Evolutionary conservation across 2,113 vertebrate genomes (phyloP).

Genomic region (Scopus umbretta): DNA sequence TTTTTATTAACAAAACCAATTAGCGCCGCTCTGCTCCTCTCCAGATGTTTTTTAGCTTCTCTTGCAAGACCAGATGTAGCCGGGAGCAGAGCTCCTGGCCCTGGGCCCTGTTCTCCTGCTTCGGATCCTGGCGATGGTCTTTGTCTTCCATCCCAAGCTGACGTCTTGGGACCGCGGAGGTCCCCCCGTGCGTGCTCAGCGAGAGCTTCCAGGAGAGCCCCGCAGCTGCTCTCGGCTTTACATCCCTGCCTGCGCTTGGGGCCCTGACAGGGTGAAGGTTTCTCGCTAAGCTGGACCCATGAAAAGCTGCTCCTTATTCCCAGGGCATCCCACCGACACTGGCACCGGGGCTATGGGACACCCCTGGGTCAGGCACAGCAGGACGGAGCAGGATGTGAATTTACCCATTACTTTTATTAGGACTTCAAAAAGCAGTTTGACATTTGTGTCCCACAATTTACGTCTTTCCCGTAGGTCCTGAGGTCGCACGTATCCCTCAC

Average conservation of each 20-base stretch:
- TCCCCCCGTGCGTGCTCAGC: accelerated
- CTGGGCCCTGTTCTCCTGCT: background rate
- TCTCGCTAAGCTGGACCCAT: background rate
- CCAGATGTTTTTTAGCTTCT: background rate
- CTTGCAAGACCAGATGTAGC: background rate
- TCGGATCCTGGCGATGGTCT: background rate
- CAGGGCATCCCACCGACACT: background rate
- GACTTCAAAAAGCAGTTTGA: background rate
- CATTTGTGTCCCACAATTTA: background rate
- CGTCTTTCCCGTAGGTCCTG: background rate
- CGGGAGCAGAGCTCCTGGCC: background rate
- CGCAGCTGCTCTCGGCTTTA: accelerated
- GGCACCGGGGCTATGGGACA: background rate
- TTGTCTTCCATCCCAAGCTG: background rate
- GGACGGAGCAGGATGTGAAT: background rate
- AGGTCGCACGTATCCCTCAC: background rate
- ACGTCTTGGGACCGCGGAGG: background rate
- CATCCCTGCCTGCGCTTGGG: accelerated
- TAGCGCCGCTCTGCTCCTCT: background rate
- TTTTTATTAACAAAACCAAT: background rate
- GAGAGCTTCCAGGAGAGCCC: background rate
- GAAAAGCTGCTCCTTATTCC: background rate
- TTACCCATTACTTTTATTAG: slow-evolving; percentile 27
- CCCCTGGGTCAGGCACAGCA: accelerated
- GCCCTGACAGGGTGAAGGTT: background rate